A percentile compares a stretch with the other conserved stretches of the same genome.
Conservation (phyloP, 2,113 vertebrate species). For the Ramphastos sulfuratus region DNA sequence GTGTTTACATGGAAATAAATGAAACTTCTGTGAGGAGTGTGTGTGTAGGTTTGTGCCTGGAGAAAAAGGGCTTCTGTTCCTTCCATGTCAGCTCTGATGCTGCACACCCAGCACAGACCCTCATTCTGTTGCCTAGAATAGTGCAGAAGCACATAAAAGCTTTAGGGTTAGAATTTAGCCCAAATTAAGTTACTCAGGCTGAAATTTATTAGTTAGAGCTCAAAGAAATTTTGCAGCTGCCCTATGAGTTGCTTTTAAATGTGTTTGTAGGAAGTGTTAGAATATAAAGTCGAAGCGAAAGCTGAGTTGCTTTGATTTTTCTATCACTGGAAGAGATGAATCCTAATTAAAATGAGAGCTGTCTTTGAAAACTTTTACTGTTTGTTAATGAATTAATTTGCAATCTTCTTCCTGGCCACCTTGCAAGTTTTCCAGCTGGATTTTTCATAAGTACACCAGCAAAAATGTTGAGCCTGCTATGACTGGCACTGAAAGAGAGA, state of each 20-base stretch:
- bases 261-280: neutral
- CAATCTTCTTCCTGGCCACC: neutral
- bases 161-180: neutral
- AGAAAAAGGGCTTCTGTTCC: neutral
- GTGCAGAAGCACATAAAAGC: neutral
- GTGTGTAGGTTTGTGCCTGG: neutral
- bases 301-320: neutral
- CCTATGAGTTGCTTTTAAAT: neutral
- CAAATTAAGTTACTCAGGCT: neutral
- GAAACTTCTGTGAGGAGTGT: neutral
- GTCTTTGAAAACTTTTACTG: neutral
- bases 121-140: neutral
- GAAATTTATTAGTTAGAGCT: neutral
- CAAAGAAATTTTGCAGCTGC: neutral
- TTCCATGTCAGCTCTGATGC: neutral
- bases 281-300: neutral
- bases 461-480: neutral
- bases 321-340: neutral
- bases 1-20: neutral
- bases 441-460: neutral
- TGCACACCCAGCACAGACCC: neutral
- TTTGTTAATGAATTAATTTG: neutral
- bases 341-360: neutral
- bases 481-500: neutral
- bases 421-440: neutral